A percentile compares a stretch with the other conserved stretches of the same genome.
Conservation (phyloP, 2,797 vertebrate species). For the Chelon auratus region DNA sequence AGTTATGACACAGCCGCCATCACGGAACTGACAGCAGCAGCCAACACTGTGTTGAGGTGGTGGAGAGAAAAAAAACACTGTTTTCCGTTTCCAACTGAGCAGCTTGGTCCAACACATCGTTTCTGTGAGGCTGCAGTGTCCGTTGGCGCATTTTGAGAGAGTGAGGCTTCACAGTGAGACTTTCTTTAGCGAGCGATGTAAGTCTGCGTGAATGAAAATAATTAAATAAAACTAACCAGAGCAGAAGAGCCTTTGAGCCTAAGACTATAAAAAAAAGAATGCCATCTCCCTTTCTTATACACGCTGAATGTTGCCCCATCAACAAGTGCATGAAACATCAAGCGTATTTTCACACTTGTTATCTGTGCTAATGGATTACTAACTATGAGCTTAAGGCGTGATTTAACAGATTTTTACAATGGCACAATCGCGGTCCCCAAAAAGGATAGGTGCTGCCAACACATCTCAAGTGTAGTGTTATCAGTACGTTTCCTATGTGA, state of each 20-base stretch:
- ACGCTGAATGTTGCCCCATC: constrained; percentile 5
- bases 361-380: constrained; percentile 55
- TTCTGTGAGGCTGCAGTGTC: constrained; percentile 24
- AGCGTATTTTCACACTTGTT: constrained; percentile 53
- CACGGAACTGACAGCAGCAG: constrained; percentile 34
- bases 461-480: constrained; percentile 37
- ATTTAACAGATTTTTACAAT: constrained; percentile 47
- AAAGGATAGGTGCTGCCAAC: constrained; percentile 36
- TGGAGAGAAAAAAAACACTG: constrained; percentile 36
- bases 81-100: constrained; percentile 48
- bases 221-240: constrained; percentile 19
- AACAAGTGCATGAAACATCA: constrained; percentile 41
- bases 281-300: constrained; percentile 16
- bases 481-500: constrained; percentile 24
- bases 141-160: constrained; percentile 46
- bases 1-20: constrained; percentile 38
- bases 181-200: constrained; percentile 31
- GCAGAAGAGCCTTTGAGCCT: constrained; percentile 6
- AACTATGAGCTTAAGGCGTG: constrained; percentile 37
- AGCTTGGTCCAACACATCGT: constrained; percentile 46
- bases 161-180: constrained; percentile 23
- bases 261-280: neutral
- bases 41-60: constrained; percentile 36
- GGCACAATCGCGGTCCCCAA: constrained; percentile 16
- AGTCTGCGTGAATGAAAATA: neutral